Evolutionary conservation across 2,797 vertebrate species (phyloP).

Genomic region (Merluccius polli): DNA sequence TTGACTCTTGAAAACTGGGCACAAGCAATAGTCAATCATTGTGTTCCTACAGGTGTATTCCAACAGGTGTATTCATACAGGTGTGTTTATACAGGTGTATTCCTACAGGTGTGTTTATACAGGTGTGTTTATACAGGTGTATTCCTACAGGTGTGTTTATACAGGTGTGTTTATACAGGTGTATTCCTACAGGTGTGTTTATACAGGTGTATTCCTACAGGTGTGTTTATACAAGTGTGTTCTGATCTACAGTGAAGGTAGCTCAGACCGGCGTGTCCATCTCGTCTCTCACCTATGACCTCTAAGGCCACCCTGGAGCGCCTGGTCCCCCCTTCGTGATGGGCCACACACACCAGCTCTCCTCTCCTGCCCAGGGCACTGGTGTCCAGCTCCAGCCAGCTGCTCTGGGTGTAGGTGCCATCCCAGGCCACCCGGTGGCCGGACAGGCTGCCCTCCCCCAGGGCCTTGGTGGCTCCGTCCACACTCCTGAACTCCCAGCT

Average conservation of each 20-base stretch:
- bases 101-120: too few species aligned
- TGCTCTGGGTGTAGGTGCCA: slow-evolving; percentile 76
- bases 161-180: too few species aligned
- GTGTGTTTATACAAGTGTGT: not conserved
- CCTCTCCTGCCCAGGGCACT: slow-evolving; percentile 67
- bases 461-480: slow-evolving; percentile 45
- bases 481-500: slow-evolving; percentile 72
- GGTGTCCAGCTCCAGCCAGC: slow-evolving; percentile 55
- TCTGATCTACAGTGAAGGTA: too few species aligned
- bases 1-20: too few species aligned
- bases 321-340: slow-evolving; percentile 61
- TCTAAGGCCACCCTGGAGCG: slow-evolving; percentile 59
- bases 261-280: not conserved
- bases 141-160: too few species aligned
- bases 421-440: slow-evolving; percentile 74
- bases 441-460: slow-evolving; percentile 61
- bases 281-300: slow-evolving; percentile 72
- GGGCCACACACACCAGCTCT: slow-evolving; percentile 72
- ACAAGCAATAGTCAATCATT: too few species aligned
- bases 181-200: too few species aligned
- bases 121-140: too few species aligned
- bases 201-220: not conserved
- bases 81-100: too few species aligned
- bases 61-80: too few species aligned
- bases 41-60: too few species aligned